Base-by-base conservation (phyloP, 2,888 invertebrate genomes). In the Ptilodon capucinus region DNA sequence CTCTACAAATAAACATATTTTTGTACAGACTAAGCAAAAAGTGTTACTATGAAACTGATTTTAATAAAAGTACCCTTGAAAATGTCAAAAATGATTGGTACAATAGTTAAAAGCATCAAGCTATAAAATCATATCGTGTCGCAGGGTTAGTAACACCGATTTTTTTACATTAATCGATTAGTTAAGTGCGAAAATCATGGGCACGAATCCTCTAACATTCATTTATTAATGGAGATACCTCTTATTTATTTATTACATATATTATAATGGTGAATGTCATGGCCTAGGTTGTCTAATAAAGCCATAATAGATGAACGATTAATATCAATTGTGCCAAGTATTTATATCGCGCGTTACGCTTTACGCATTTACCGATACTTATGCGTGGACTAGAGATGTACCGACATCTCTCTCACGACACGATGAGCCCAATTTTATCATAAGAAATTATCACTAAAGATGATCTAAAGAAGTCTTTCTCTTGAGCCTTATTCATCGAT, bases 131-230 rank as follows among this genome's bases (percentile, higher is more conserved):
- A 55, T 60, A 57, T 54, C 32, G 63, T 60, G 56, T 57, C 54
- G 66, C 56, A 50, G 60, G 60, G 58, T 74, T 71, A 69, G 68
- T 68, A 65, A 62, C 60, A 64, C 54, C 63, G 48, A 40, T 42
- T 39, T 52, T 60, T 57, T 54, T 51, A 52, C n/a, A 48, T 57
- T 57, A 32, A 49, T 57, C 35, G 51, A 49, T 55, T 57, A 57
- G 57, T 68, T 72, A 61, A 71, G 70, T 68, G 69, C 71, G 65
- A 59, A 68, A 66, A 61, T 61, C 49, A 64, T 57, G 63, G 71
- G 61, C 69, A 69, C 69, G 56, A 60, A 58, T 56, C 50, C 44
- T 46, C 57, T 55, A 51, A 67, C 46, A 46, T 46, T 61, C 51
- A 62, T 65, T 57, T 51, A 51, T 41, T 46, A 65, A 52, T 47